Percentiles rank a stretch among this genome's conserved stretches.
Evolutionary conservation across 2,113 vertebrate genomes (phyloP).

Genomic region (Ammodytes dubius): DNA sequence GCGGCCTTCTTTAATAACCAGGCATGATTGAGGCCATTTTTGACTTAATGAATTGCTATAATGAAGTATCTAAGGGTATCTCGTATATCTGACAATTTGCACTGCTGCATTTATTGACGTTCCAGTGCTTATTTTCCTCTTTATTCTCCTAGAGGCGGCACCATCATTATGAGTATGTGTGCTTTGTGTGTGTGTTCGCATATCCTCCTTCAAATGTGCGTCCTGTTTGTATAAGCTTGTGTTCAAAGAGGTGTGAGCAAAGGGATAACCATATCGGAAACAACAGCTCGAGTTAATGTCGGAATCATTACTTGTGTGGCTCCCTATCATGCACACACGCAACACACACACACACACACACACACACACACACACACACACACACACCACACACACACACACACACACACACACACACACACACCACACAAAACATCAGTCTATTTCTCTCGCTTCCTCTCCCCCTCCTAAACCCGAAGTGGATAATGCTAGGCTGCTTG

Average conservation of each 20-base stretch:
- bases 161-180: slow-evolving; percentile 22
- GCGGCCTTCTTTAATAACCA: slow-evolving; percentile 72
- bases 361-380: not conserved
- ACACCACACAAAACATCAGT: slow-evolving; percentile 5
- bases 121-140: slow-evolving; percentile 35
- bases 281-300: not conserved
- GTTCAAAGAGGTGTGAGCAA: slow-evolving; percentile 47
- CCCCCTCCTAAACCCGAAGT: slow-evolving; percentile 69
- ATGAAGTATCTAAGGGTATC: slow-evolving; percentile 70
- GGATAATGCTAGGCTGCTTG: slow-evolving; percentile 80
- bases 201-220: slow-evolving; percentile 33
- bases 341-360: not conserved
- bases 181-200: slow-evolving; percentile 24
- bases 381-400: slow-evolving; percentile 21
- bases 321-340: not conserved
- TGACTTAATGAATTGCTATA: slow-evolving; percentile 75
- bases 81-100: slow-evolving; percentile 62
- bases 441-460: slow-evolving; percentile 41
- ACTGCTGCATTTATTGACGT: slow-evolving; percentile 69
- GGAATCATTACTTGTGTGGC: slow-evolving; percentile 22
- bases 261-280: slow-evolving; percentile 19
- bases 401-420: not conserved
- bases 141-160: slow-evolving; percentile 25
- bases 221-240: slow-evolving; percentile 51
- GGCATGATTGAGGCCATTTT: slow-evolving; percentile 79